A percentile compares a stretch with the other conserved stretches of the same genome.
phyloP scores from a whole-genome alignment of 2,113 vertebrate genomes.

The Chinchilla lanigera region DNA sequence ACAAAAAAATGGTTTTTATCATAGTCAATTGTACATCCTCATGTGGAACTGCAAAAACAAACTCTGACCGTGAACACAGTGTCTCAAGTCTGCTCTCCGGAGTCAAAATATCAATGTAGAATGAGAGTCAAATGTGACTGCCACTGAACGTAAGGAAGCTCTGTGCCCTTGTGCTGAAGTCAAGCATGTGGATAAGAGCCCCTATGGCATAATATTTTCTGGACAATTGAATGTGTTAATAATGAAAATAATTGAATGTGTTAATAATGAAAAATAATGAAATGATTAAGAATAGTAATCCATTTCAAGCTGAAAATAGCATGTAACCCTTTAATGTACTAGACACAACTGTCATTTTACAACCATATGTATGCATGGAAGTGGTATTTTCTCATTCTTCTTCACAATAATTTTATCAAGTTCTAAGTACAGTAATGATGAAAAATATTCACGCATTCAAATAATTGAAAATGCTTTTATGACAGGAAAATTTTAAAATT shows the following conservation, averaged over 20 bases:
- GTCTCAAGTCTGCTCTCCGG: not conserved
- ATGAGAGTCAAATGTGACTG: not conserved
- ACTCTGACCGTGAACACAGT: not conserved
- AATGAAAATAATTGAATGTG: not conserved
- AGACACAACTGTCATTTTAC: not conserved
- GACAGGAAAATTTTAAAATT: not conserved
- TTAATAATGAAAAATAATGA: too few species aligned
- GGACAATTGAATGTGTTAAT: not conserved
- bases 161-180: not conserved
- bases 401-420: not conserved
- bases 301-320: not conserved
- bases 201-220: not conserved
- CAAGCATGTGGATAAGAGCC: too few species aligned
- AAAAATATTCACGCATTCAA: not conserved
- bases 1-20: not conserved
- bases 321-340: not conserved
- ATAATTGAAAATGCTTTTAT: not conserved
- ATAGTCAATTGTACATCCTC: not conserved
- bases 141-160: not conserved
- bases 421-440: not conserved
- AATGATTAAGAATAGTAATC: not conserved
- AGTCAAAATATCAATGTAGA: not conserved
- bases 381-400: not conserved
- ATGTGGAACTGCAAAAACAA: not conserved
- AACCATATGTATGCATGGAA: fast-evolving